Conservation (phyloP, 2,113 vertebrate species). For the Lucifuga dentata region DNA sequence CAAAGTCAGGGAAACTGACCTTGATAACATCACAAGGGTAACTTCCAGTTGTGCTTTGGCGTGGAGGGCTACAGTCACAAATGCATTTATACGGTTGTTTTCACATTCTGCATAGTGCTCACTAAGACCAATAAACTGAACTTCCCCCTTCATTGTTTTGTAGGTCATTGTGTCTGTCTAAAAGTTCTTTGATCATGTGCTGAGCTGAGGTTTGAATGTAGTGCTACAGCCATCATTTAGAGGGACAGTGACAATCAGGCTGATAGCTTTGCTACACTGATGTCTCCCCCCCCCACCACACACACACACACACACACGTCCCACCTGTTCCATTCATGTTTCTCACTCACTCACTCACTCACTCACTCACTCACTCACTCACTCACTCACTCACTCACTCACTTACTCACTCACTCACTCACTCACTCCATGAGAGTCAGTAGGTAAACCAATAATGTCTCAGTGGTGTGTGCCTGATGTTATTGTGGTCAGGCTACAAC, state of each 20-base stretch:
- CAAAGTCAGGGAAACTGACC: no score
- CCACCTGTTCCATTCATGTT: conserved; percentile 44
- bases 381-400: no score
- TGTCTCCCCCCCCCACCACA: conserved; percentile 14
- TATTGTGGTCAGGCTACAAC: background rate
- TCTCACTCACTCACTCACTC: no score
- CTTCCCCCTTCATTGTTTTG: no score
- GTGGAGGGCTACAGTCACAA: no score
- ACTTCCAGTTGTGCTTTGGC: no score
- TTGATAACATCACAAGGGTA: no score
- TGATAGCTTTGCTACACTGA: conserved; percentile 37
- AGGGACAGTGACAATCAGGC: conserved; percentile 34
- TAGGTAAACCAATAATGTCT: conserved; percentile 11
- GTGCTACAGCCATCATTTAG: conserved; percentile 11
- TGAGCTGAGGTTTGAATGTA: conserved; percentile 10
- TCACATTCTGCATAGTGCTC: no score
- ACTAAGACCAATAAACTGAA: no score
- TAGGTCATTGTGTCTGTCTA: background rate
- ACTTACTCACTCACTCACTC: conserved; percentile 13
- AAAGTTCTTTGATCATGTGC: background rate
- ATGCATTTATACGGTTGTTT: no score
- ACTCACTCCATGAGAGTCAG: background rate
- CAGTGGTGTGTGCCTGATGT: background rate
- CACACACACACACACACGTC: no score
- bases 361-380: no score